Conservation (phyloP, 2,888 invertebrate genomes). For the Halocaridina rubra region DNA sequence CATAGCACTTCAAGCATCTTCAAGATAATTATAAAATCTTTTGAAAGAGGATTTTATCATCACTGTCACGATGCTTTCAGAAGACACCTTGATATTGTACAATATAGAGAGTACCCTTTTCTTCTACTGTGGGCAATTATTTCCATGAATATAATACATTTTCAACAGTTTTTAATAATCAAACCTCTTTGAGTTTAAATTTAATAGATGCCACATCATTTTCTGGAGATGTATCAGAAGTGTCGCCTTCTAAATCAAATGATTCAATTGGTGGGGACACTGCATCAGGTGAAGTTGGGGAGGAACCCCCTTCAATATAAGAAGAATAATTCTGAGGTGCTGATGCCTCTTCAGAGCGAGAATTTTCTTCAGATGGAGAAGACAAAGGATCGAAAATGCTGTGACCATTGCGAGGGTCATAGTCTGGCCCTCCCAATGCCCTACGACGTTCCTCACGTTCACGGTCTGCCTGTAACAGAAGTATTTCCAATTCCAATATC, state of each 20-base stretch:
- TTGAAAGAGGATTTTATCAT: too few relatives aligned
- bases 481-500: too few relatives aligned
- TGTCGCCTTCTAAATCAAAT: slow-evolving; percentile 45
- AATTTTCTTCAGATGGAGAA: slow-evolving; percentile 35
- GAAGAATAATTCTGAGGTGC: slow-evolving; percentile 11
- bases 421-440: slow-evolving; percentile 46
- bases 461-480: slow-evolving; percentile 39
- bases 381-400: slow-evolving; percentile 34
- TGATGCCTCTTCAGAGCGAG: slow-evolving; percentile 26
- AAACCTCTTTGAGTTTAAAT: slow-evolving; percentile 49
- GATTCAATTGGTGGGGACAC: slow-evolving; percentile 45
- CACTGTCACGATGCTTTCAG: too few relatives aligned
- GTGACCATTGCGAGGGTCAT: slow-evolving; percentile 39
- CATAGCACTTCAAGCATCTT: too few relatives aligned
- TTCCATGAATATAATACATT: too few relatives aligned
- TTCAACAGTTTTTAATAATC: too few relatives aligned
- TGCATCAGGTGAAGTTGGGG: slow-evolving; percentile 35
- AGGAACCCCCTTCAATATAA: slow-evolving; percentile 31
- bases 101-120: too few relatives aligned
- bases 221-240: slow-evolving; percentile 24
- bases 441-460: slow-evolving; percentile 54
- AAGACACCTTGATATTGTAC: too few relatives aligned
- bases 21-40: too few relatives aligned
- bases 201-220: slow-evolving; percentile 29
- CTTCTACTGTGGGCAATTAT: too few relatives aligned